These are phyloP conservation scores for Diplogasteroides magnus DNA, from an alignment of 1,140 invertebrate genomes.

Conservation along the genomic window DNA sequence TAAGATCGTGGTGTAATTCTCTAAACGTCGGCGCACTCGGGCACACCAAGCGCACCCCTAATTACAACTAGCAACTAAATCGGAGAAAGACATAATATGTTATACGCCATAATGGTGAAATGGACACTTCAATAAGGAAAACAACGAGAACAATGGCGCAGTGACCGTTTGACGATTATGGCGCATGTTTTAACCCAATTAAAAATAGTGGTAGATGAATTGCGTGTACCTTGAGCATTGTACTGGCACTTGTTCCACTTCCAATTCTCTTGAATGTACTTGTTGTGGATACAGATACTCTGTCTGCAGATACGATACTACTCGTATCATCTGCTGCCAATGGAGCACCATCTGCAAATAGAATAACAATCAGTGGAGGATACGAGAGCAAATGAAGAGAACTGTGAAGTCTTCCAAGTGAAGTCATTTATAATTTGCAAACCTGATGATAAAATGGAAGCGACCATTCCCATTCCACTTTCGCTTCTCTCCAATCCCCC, in stretches of 20 bases:
- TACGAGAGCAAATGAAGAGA: background rate
- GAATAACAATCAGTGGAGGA: background rate
- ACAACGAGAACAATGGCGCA: too few relatives aligned
- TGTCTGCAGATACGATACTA: slow-evolving; percentile 33
- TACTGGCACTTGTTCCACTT: slow-evolving; percentile 30
- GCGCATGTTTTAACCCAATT: too few relatives aligned
- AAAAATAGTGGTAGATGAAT: too few relatives aligned
- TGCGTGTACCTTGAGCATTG: too few relatives aligned
- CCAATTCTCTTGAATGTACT: slow-evolving; percentile 27
- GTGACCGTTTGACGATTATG: too few relatives aligned
- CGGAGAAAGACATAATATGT: too few relatives aligned
- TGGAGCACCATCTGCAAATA: slow-evolving; percentile 9
- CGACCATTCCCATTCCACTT: slow-evolving; percentile 3
- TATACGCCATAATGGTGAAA: too few relatives aligned
- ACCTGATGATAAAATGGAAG: slow-evolving; percentile 14
- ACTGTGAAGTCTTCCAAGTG: slow-evolving; percentile 1
- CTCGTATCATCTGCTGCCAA: slow-evolving; percentile 16
- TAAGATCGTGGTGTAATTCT: too few relatives aligned
- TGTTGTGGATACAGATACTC: slow-evolving; percentile 22
- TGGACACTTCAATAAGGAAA: too few relatives aligned
- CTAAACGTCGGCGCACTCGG: too few relatives aligned
- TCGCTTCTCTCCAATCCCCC: slow-evolving; percentile 1
- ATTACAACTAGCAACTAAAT: too few relatives aligned
- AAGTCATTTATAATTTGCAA: background rate
- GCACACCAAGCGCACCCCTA: too few relatives aligned